phyloP scores from a whole-genome alignment of 2,888 invertebrate species.

The Synanthedon myopaeformis region DNA sequence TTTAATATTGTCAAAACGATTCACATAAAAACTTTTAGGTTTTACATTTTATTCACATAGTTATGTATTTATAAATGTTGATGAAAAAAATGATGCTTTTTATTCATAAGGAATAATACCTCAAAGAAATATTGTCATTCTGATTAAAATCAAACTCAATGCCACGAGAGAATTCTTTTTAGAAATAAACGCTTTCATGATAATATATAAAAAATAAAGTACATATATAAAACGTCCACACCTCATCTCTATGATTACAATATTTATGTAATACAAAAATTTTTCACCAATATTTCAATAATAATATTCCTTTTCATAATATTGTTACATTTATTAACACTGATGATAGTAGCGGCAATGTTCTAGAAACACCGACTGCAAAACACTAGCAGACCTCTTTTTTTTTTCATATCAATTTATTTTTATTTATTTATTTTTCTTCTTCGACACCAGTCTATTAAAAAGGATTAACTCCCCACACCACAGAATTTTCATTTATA shows the following conservation, averaged over 20 bases:
- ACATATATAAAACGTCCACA: conserved; percentile 55
- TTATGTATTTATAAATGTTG: no score
- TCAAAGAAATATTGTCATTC: no score
- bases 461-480: conserved; percentile 65
- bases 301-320: conserved; percentile 27
- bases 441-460: conserved; percentile 46
- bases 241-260: conserved; percentile 49
- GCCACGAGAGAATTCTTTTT: conserved; percentile 60
- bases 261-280: conserved; percentile 58
- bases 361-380: conserved; percentile 20
- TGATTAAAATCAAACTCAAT: conserved; percentile 29
- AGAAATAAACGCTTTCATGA: conserved; percentile 39
- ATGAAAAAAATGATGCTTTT: no score
- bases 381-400: conserved; percentile 21
- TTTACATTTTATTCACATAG: no score
- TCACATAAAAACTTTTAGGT: background rate
- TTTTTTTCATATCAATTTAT: background rate
- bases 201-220: conserved; percentile 49
- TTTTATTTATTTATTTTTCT: background rate
- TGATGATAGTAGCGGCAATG: conserved; percentile 34
- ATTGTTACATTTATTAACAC: conserved; percentile 21
- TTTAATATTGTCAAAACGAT: background rate
- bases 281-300: conserved; percentile 40
- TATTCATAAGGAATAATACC: no score
- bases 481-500: conserved; percentile 67